Evolutionary conservation across 2,113 vertebrate species (phyloP), one percentile per base, ranked within the genome.

Genomic region (Plecotus auritus): DNA sequence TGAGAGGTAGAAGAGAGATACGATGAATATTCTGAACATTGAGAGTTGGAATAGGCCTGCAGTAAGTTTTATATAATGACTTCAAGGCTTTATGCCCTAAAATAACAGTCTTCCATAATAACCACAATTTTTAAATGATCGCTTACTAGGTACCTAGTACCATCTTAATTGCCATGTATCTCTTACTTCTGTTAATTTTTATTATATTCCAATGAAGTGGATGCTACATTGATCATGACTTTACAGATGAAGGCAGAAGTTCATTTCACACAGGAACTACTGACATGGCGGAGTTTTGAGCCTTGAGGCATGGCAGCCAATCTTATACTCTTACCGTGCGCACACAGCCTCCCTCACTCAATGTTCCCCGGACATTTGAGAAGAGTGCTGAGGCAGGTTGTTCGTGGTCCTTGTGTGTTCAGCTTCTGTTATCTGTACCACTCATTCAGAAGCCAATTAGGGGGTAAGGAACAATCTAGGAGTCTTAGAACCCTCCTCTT

Each of bases 271-370:
- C 0, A 47, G 59, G 54, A 81, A 22, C 72, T 32, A 18, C 35
- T 82, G 17, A 54, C 7, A 23, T 5, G 6, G 4, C n/a, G 8
- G 61, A 23, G 35, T 59, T 59, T 40, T 84, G 37, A 78, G 54
- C 17, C n/a, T 40, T 1, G 9, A 45, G 56, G 7, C 2, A 3
- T 23, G n/a, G 5, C 42, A 45, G 1, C 9, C 6, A n/a, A 47
- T 12, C 47, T 16, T 9, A 0, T 10, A 13, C 3, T 54, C n/a
- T 76, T 54, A 10, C 20, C 30, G n/a, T 23, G 9, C 7, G 35
- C 4, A 35, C 30, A 45, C 26, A 32, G 2, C 12, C 22, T 59
- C 66, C 11, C 73, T 78, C 0, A 54, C 8, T 1, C 35, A 0
- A 0, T 64, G 40, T 61, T 23, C 18, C 72, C 22, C 14, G 4